These are phyloP conservation scores for Tryphoninae sp. DNA, from an alignment of 2,888 invertebrate species.

Conservation along the genomic window DNA sequence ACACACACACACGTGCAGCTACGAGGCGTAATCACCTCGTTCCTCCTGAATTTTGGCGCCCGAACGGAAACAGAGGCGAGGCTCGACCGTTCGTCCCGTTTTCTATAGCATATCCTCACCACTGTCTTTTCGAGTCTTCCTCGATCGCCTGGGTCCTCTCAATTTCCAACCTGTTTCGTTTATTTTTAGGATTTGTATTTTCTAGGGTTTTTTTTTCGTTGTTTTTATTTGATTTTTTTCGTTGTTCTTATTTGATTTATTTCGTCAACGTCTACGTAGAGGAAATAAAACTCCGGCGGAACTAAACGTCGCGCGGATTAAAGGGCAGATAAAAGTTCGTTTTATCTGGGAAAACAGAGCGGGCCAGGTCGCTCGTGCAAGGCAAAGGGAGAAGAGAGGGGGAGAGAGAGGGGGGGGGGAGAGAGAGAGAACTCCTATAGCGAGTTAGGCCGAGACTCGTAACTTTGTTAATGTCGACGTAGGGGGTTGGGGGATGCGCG, in stretches of 20 bases:
- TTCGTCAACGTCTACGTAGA: conserved; percentile 29
- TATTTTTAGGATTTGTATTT: conserved; percentile 4
- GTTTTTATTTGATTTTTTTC: conserved; percentile 21
- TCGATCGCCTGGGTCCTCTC: conserved; percentile 8
- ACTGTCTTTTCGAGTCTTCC: not conserved
- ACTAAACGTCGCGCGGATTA: conserved; percentile 45
- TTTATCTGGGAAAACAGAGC: conserved; percentile 42
- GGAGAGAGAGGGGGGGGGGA: not conserved
- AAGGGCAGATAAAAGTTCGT: conserved; percentile 51
- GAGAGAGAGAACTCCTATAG: not conserved
- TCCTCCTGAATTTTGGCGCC: conserved; percentile 62
- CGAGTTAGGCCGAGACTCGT: conserved; percentile 34
- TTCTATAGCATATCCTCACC: conserved; percentile 54
- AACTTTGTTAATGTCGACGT: conserved; percentile 46
- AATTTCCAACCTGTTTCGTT: conserved; percentile 31
- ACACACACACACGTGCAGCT: conserved; percentile 37
- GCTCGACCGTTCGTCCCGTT: conserved; percentile 46
- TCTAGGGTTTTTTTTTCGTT: conserved; percentile 17
- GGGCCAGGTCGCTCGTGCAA: conserved; percentile 4
- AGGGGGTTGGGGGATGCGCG: conserved; percentile 3
- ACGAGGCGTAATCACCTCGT: conserved; percentile 72
- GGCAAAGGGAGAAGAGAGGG: not conserved
- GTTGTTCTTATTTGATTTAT: conserved; percentile 26
- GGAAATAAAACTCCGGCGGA: conserved; percentile 43
- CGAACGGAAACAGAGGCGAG: conserved; percentile 62